Conservation (phyloP, 2,888 invertebrate species). For the Cecidostiba fungosa region DNA sequence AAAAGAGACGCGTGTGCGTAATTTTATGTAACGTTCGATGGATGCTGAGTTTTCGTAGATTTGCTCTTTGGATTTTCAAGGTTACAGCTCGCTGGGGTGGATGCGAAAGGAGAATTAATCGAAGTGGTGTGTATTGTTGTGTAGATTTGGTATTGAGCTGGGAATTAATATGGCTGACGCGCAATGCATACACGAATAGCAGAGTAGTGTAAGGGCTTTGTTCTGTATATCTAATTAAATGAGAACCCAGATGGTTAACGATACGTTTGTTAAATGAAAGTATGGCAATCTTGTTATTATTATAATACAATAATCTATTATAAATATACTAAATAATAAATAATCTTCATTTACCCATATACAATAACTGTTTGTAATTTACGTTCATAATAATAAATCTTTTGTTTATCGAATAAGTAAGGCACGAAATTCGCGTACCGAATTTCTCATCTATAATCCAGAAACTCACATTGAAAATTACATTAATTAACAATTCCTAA, state of each 20-base stretch:
- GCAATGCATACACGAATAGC: not conserved
- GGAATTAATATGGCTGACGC: not conserved
- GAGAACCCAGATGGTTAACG: too few relatives aligned
- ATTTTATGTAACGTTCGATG: not conserved
- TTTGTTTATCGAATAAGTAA: not conserved
- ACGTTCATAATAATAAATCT: too few relatives aligned
- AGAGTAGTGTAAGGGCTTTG: not conserved
- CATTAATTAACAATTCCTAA: not conserved
- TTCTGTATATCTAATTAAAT: too few relatives aligned
- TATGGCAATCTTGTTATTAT: too few relatives aligned
- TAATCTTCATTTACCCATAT: too few relatives aligned
- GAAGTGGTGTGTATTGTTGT: not conserved
- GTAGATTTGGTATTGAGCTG: not conserved
- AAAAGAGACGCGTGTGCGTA: not conserved
- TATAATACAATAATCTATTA: too few relatives aligned
- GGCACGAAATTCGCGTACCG: not conserved
- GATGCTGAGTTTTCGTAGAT: not conserved
- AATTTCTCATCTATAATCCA: too few relatives aligned
- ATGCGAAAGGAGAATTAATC: not conserved
- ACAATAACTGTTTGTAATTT: too few relatives aligned
- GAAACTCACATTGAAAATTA: not conserved
- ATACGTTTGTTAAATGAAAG: too few relatives aligned
- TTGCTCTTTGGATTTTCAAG: conserved; percentile 5
- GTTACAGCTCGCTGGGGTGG: not conserved
- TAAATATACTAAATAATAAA: too few relatives aligned